Conservation (phyloP, 2,888 invertebrate species). For the Trichacis sp. region DNA sequence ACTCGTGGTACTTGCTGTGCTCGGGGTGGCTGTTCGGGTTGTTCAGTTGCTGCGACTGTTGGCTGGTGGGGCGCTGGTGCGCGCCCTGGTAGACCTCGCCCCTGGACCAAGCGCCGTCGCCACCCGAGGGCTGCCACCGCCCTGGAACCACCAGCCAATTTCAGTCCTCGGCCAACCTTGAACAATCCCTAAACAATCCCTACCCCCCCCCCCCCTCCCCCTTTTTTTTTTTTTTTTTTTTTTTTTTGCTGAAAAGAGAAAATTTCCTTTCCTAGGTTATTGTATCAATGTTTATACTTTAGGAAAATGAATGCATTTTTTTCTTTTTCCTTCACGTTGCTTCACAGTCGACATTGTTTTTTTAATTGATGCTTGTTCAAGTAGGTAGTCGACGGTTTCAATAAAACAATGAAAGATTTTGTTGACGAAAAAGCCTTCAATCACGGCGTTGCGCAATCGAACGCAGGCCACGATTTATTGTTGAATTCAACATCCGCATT, state of each 20-base stretch:
- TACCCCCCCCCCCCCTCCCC: slow-evolving; percentile 44
- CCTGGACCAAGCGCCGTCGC: slow-evolving; percentile 65
- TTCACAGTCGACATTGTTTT: no score
- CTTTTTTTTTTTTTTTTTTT: slow-evolving; percentile 6
- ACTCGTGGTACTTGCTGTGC: slow-evolving; percentile 23
- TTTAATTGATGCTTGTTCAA: neutral
- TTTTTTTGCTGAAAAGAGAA: no score
- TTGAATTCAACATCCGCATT: neutral
- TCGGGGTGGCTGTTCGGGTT: no score
- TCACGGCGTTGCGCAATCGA: neutral
- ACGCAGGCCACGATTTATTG: neutral
- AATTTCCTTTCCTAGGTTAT: no score
- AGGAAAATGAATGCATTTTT: neutral
- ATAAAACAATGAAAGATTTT: neutral
- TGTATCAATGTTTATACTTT: no score
- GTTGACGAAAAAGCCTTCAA: neutral
- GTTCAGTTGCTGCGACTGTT: neutral
- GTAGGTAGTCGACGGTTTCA: no score
- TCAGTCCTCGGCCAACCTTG: slow-evolving; percentile 68
- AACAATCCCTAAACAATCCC: slow-evolving; percentile 67
- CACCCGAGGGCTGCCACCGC: slow-evolving; percentile 69
- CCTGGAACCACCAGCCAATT: slow-evolving; percentile 70
- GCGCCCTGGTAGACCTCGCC: slow-evolving; percentile 35
- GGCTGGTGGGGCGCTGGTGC: neutral
- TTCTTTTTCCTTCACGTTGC: neutral